Evolutionary conservation across 1,140 invertebrate genomes (phyloP).

Genomic region (Reticulitermes speratus): DNA sequence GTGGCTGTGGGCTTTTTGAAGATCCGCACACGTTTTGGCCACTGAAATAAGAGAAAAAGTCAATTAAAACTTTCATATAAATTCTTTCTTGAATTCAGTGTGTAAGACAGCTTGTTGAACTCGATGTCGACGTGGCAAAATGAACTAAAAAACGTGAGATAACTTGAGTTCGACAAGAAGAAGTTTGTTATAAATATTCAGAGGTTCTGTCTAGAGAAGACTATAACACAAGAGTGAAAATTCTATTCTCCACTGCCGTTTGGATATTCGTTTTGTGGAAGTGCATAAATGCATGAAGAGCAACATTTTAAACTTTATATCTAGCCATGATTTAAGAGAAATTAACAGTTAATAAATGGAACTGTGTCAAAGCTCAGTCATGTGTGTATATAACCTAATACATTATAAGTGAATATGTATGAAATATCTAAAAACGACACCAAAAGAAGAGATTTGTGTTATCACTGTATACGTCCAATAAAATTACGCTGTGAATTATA

Average conservation of each 20-base stretch:
- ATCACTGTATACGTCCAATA: slow-evolving; percentile 18
- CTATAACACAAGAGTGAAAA: neutral
- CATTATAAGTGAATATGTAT: neutral
- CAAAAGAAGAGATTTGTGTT: slow-evolving; percentile 2
- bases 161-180: no score
- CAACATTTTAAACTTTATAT: neutral
- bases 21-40: no score
- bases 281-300: neutral
- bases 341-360: neutral
- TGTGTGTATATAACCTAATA: neutral
- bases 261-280: neutral
- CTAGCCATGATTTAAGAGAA: neutral
- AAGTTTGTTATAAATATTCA: neutral
- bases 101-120: no score
- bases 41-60: no score
- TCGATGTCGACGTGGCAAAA: neutral
- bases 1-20: no score
- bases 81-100: no score
- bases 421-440: neutral
- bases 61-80: no score
- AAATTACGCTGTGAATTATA: slow-evolving; percentile 5
- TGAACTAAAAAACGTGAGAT: neutral
- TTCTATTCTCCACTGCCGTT: neutral
- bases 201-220: neutral
- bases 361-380: neutral